These are phyloP conservation scores for Mobula birostris DNA, from an alignment of 2,113 vertebrate species.

Conservation along the genomic window DNA sequence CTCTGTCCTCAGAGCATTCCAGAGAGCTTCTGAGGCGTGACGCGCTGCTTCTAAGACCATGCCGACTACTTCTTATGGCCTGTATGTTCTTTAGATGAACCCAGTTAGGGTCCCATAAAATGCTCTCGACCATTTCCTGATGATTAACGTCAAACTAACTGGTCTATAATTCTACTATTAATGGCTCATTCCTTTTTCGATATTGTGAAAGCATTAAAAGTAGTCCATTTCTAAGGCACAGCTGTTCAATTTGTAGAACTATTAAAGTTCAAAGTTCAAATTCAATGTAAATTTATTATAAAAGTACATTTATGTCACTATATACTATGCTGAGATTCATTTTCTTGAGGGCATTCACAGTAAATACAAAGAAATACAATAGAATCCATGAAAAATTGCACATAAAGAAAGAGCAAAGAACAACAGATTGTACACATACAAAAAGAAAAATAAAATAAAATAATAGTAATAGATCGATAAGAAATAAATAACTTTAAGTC, in stretches of 20 bases:
- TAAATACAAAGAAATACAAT: no score
- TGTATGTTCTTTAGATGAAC: constrained; percentile 26
- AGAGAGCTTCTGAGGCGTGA: background rate
- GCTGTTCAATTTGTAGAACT: background rate
- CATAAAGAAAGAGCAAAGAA: no score
- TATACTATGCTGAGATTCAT: no score
- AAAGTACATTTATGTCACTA: no score
- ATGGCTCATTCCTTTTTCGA: constrained; percentile 19
- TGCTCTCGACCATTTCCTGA: background rate
- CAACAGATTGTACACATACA: no score
- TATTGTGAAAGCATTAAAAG: constrained; percentile 12
- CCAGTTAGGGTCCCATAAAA: constrained; percentile 26
- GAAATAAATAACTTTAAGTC: no score
- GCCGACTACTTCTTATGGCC: constrained; percentile 16
- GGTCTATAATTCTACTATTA: constrained; percentile 29
- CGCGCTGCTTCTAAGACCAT: constrained; percentile 8
- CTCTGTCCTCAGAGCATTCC: background rate
- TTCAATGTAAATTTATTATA: no score
- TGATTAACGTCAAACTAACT: constrained; percentile 9
- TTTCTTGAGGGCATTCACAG: no score
- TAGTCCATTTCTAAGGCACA: background rate
- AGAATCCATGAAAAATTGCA: no score
- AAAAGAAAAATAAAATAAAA: no score
- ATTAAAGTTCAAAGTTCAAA: no score
- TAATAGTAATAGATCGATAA: no score